Base-by-base conservation (phyloP, 2,888 invertebrate genomes). In the Parapristionchus giblindavisi region DNA sequence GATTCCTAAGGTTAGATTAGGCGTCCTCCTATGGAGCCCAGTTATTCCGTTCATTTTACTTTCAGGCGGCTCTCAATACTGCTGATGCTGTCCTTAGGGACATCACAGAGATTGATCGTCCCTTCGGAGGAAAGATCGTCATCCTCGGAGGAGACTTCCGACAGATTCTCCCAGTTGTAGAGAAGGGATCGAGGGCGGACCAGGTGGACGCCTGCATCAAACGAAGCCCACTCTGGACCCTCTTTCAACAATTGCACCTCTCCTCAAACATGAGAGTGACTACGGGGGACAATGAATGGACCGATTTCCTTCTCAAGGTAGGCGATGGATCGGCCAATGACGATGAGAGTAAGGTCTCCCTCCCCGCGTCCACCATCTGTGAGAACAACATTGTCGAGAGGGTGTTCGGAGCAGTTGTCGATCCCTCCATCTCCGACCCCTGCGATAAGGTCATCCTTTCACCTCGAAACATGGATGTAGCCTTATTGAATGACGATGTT, bases 61-160 rank as follows among this genome's bases (percentile, higher is more conserved):
- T 27, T 5, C 58, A 75, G 51, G 6, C 52, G 0, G 40, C 73
- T 11, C 58, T 79, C 34, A 68, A 76, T 11, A 68, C 77, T 11
- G 56, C 75, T 11, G 75, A 77, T 63, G 29, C 40, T 2, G 36
- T 77, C 3, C 68, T 79, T 8, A 51, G 75, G 27, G 79, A 79
- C 24, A 29, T 76, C 21, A 76, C 54, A 11, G 14, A 61, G 27
- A 61, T 38, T 14, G 63, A 68, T 56, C 0, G 17, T 11, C 78
- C 77, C 3, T 78, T 80, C 56, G 80, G 77, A 21, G 77, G 78
- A 27, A 72, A 76, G 56, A 38, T 36, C 0, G 36, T 79, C 0
- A 40, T 79, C 8, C 14, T 77, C 0, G 79, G 79, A 8, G 79
- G 78, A 34, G 79, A 79, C 56, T 78, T 77, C 40, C 54, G 77